Percentiles rank a stretch among this genome's conserved stretches.
Conservation (phyloP, 2,797 vertebrate genomes). For the Crenuchus spilurus region DNA sequence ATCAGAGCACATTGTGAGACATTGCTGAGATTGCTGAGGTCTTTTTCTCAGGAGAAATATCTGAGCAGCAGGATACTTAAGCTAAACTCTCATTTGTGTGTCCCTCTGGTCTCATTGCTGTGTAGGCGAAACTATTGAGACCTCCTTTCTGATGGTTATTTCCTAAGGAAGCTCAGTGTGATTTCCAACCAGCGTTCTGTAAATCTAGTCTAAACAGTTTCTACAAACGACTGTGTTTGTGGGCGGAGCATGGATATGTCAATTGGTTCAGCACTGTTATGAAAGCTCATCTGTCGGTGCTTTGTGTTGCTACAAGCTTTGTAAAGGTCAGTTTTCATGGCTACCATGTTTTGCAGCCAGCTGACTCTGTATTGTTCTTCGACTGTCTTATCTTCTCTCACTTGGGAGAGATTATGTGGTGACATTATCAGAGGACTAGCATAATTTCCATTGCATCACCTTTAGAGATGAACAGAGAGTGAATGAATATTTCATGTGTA, state of each 20-base stretch:
- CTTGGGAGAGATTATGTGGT: constrained; percentile 11
- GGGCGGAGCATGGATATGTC: background rate
- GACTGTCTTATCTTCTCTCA: background rate
- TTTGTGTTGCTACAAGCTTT: constrained; percentile 18
- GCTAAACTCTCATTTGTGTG: no score
- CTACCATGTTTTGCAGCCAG: background rate
- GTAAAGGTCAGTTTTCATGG: constrained; percentile 49
- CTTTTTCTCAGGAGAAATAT: no score
- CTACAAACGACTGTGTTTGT: background rate
- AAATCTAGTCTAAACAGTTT: background rate
- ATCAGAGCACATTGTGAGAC: no score
- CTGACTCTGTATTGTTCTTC: background rate
- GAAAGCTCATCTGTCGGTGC: constrained; percentile 25
- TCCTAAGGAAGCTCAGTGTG: no score
- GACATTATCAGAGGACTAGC: constrained; percentile 51
- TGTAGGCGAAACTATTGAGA: no score
- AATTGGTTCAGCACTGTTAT: background rate
- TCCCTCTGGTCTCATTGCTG: no score
- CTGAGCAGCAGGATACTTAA: no score
- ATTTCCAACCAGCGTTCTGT: background rate
- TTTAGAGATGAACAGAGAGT: background rate
- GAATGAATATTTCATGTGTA: constrained; percentile 30
- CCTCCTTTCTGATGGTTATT: no score
- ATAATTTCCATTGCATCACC: constrained; percentile 33
- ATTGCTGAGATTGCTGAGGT: no score